A percentile compares a stretch with the other conserved stretches of the same genome.
Evolutionary conservation across 2,113 vertebrate species (phyloP).

Genomic region (Probosciger aterrimus): DNA sequence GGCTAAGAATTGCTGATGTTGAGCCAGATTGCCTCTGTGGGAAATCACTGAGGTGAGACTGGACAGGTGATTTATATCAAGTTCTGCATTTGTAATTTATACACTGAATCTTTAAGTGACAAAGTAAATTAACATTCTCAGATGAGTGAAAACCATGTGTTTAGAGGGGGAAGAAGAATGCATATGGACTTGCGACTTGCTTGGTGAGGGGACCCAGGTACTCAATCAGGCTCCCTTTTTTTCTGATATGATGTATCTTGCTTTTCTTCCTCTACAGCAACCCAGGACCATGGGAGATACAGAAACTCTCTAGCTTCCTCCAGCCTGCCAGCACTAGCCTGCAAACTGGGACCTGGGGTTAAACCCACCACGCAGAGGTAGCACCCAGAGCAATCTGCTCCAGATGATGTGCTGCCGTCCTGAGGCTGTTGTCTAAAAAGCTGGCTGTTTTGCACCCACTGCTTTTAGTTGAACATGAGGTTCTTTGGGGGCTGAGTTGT

Average conservation of each 20-base stretch:
- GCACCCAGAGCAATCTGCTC: background rate
- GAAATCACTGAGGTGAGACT: background rate
- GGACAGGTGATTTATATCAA: background rate
- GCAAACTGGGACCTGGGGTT: background rate
- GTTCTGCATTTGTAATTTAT: background rate
- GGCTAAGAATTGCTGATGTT: background rate
- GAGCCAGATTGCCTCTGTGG: background rate
- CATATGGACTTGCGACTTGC: background rate
- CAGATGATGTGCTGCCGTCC: accelerated
- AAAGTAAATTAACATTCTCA: background rate
- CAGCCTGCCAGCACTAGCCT: background rate
- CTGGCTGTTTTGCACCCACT: background rate
- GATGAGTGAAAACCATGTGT: background rate
- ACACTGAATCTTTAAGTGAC: background rate
- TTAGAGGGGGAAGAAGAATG: background rate
- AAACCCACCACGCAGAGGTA: background rate
- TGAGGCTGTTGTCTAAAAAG: background rate
- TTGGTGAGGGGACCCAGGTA: background rate
- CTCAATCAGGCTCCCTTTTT: background rate
- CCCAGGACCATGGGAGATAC: background rate
- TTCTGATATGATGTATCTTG: background rate
- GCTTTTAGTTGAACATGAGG: background rate
- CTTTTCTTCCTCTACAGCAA: background rate
- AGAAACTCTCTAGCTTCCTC: background rate
- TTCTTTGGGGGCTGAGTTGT: background rate